Conservation (phyloP, 2,888 invertebrate species). For the Ophion costatus region DNA sequence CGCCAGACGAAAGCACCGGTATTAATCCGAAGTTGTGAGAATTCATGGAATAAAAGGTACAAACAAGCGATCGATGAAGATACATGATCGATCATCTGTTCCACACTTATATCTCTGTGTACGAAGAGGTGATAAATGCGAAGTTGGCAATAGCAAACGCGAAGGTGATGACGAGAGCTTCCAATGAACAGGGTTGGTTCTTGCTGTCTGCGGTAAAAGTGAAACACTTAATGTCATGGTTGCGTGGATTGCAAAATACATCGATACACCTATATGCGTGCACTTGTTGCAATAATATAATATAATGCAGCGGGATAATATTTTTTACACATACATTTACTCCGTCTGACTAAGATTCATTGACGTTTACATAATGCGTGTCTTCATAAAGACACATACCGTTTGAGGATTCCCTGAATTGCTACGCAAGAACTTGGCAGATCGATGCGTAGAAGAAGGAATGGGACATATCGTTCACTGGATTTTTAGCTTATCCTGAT, state of each 20-base stretch:
- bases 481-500: not conserved
- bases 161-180: conserved; percentile 6
- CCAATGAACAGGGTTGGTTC: not conserved
- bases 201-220: not conserved
- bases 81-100: not conserved
- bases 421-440: not conserved
- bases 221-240: conserved; percentile 13
- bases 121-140: not conserved
- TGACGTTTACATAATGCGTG: not conserved
- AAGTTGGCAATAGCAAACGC: not conserved
- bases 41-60: not conserved
- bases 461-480: not conserved
- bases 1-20: not conserved
- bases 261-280: not conserved
- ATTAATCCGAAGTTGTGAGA: conserved; percentile 9
- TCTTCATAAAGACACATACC: not conserved
- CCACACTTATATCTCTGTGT: not conserved
- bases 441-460: not conserved
- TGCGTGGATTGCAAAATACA: conserved; percentile 4
- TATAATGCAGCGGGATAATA: conserved; percentile 2
- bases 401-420: not conserved
- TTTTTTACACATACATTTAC: not conserved
- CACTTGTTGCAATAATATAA: not conserved
- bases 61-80: conserved; percentile 2
- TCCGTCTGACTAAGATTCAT: not conserved